Percentiles rank a stretch among this genome's conserved stretches.
Conservation (phyloP, 2,888 invertebrate genomes). For the Eupithecia subumbrata region DNA sequence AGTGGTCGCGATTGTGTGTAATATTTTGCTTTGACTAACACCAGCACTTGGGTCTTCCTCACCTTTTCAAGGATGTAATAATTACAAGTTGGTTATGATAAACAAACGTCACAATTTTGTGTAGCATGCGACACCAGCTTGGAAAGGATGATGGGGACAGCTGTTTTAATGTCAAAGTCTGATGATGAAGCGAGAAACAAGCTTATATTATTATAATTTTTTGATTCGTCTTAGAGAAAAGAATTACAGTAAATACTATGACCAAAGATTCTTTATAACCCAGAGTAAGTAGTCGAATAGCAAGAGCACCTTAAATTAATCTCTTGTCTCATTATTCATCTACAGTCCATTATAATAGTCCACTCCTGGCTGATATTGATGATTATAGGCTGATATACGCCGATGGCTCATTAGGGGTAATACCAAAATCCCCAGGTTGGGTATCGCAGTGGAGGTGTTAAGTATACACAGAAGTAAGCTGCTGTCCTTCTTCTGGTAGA, state of each 20-base stretch:
- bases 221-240: not conserved
- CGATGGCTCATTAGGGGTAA: too few species aligned
- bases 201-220: not conserved
- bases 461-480: not conserved
- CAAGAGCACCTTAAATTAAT: too few species aligned
- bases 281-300: too few species aligned
- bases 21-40: slow-evolving; percentile 31
- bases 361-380: not conserved
- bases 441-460: not conserved
- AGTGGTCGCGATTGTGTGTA: slow-evolving; percentile 36
- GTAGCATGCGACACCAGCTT: not conserved
- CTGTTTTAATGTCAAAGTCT: not conserved
- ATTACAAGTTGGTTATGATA: not conserved
- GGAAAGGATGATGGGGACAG: not conserved
- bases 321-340: not conserved
- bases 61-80: not conserved
- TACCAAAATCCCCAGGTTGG: not conserved
- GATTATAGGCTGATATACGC: too few species aligned
- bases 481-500: not conserved
- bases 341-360: not conserved
- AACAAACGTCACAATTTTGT: not conserved
- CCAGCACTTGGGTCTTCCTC: slow-evolving; percentile 30
- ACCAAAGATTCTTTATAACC: too few species aligned
- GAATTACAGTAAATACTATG: too few species aligned
- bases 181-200: too few species aligned